Evolutionary conservation across 2,797 vertebrate genomes (phyloP), one percentile per base, ranked within the genome.

Genomic region (Hypotaenidia philippensis): DNA sequence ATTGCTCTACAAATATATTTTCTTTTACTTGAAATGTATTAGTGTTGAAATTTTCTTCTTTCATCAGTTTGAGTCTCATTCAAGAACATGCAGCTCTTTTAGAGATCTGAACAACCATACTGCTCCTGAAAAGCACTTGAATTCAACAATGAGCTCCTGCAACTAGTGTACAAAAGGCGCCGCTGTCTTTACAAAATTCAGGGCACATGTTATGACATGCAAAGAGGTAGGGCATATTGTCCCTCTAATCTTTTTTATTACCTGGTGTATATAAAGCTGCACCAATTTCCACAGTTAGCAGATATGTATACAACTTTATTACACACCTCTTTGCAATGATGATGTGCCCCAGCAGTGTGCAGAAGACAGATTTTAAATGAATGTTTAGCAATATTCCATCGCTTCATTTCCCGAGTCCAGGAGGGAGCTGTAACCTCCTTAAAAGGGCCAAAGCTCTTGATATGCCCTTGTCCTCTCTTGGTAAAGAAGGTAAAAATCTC

Each of bases 81-180:
- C 27, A 82, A 49, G 12, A 76, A 11, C 22, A 29, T 5, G 5
- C 18, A 71, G 8, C 64, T 65, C 56, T 87, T 10, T 44, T 52
- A 71, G 11, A 64, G 5, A 60, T 29, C 5, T 52, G 41, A 78
- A 64, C 18, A 86, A 49, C 3, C 4, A 2, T 38, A 21, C n/a
- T 12, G 11, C 16, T 80, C 4, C 19, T 57, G 27, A 11, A 68
- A 83, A 45, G 10, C 3, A 16, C 14, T 27, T 83, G n/a, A 57
- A 41, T 57, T 61, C 3, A 4, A 41, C 27, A 50, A n/a, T 31
- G 8, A 60, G 13, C 1, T 84, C 26, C 57, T 49, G 18, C 22
- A 52, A n/a, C 10, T 45, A 74, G 38, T 0, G 1, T 17, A 34
- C 4, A 68, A 20, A 74, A 13, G 1, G 4, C 7, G 72, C 7